Evolutionary conservation across 1,140 invertebrate genomes (phyloP).

Genomic region (Prorops nasuta): DNA sequence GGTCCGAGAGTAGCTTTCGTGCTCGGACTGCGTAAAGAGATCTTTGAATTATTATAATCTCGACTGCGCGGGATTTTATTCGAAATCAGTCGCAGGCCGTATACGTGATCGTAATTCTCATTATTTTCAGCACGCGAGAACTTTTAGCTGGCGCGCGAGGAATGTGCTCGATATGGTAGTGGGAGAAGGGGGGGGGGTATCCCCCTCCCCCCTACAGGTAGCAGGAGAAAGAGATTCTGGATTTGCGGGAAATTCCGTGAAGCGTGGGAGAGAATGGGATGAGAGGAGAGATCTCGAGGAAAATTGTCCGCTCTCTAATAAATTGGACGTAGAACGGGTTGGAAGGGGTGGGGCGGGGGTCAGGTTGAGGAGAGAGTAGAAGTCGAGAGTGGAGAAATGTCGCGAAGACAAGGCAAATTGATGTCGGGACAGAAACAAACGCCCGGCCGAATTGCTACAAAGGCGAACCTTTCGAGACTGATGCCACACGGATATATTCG

Average conservation of each 20-base stretch:
- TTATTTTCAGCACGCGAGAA: constrained; percentile 14
- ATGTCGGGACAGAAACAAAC: too few relatives aligned
- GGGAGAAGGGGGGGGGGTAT: too few relatives aligned
- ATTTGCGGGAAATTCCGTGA: too few relatives aligned
- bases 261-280: too few relatives aligned
- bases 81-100: constrained; percentile 32
- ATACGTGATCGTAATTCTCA: constrained; percentile 33
- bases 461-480: too few relatives aligned
- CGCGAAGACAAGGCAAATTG: constrained; percentile 13
- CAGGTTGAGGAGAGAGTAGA: too few relatives aligned
- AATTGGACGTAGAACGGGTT: constrained; percentile 11
- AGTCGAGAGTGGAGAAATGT: constrained; percentile 1
- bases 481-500: too few relatives aligned
- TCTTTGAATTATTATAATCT: constrained; percentile 37
- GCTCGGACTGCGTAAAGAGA: constrained; percentile 19
- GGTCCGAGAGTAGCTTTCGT: constrained; percentile 20
- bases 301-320: constrained; percentile 3
- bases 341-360: neutral
- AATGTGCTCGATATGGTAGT: neutral
- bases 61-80: constrained; percentile 21
- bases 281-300: too few relatives aligned
- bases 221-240: too few relatives aligned
- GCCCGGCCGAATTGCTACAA: too few relatives aligned
- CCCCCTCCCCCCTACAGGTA: too few relatives aligned
- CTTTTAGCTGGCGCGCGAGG: neutral